These are phyloP conservation scores for Brachyrhaphis roseni DNA, from an alignment of 2,797 vertebrate genomes.

Conservation along the genomic window DNA sequence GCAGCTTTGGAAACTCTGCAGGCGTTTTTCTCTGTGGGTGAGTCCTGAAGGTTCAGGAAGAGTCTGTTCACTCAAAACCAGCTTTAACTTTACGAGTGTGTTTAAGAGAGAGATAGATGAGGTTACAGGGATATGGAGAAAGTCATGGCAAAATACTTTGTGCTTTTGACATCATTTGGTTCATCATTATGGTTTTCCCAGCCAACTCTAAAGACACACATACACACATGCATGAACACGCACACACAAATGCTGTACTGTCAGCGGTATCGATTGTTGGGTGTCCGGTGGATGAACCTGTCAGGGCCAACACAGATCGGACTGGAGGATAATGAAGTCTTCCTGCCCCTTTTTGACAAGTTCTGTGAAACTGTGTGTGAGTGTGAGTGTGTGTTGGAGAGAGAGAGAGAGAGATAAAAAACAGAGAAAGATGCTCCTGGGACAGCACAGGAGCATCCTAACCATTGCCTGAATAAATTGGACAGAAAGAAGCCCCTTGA, in stretches of 20 bases:
- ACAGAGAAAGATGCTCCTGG: slow-evolving; percentile 61
- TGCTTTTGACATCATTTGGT: slow-evolving; percentile 68
- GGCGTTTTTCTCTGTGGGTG: background rate
- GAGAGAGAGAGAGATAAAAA: slow-evolving; percentile 41
- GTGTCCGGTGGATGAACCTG: slow-evolving; percentile 80
- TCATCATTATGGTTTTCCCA: slow-evolving; percentile 59
- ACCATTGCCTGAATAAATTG: slow-evolving; percentile 75
- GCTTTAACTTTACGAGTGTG: background rate
- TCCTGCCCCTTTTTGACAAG: slow-evolving; percentile 75
- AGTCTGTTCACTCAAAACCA: background rate
- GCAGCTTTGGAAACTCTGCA: background rate
- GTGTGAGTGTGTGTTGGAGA: slow-evolving; percentile 16
- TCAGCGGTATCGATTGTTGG: slow-evolving; percentile 77
- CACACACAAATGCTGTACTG: slow-evolving; percentile 63
- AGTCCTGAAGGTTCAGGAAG: background rate
- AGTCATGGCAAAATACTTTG: slow-evolving; percentile 47
- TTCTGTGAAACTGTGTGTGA: slow-evolving; percentile 33
- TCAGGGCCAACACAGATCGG: slow-evolving; percentile 80
- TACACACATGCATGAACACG: slow-evolving; percentile 25
- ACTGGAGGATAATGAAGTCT: slow-evolving; percentile 84
- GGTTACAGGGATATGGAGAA: slow-evolving; percentile 31
- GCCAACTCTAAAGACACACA: slow-evolving; percentile 57
- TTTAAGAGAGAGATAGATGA: slow-evolving; percentile 1
- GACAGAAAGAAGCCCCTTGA: slow-evolving; percentile 73
- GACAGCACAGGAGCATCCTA: slow-evolving; percentile 64